A percentile compares a stretch with the other conserved stretches of the same genome.
These are phyloP conservation scores for Ips typographus DNA, from an alignment of 1,140 invertebrate genomes.

Conservation along the genomic window DNA sequence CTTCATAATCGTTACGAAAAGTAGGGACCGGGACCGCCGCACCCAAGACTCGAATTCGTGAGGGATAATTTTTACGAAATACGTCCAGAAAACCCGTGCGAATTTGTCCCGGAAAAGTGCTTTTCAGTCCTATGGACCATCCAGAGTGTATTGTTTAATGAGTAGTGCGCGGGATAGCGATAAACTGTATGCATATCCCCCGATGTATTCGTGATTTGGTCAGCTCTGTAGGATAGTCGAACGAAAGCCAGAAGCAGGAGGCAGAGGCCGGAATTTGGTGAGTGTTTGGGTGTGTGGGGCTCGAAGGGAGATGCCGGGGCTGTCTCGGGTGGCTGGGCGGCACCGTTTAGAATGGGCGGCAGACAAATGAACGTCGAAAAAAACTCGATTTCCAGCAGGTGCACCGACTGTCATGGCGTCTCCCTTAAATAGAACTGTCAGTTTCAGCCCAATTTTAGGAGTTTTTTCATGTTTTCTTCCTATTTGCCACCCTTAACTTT, in stretches of 20 bases:
- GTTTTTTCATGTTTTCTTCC: slow-evolving; percentile 18
- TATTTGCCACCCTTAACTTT: no score
- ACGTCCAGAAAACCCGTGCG: slow-evolving; percentile 37
- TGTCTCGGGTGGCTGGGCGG: no score
- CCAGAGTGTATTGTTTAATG: slow-evolving; percentile 40
- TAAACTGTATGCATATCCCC: slow-evolving; percentile 46
- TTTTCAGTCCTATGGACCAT: slow-evolving; percentile 33
- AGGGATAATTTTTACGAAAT: slow-evolving; percentile 32
- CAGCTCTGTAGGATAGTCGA: slow-evolving; percentile 38
- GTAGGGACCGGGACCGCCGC: slow-evolving; percentile 42
- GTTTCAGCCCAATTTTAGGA: slow-evolving; percentile 39
- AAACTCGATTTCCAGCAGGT: slow-evolving; percentile 42
- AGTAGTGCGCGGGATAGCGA: slow-evolving; percentile 40
- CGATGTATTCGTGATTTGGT: slow-evolving; percentile 48
- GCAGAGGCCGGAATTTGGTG: slow-evolving; percentile 23
- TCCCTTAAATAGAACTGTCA: slow-evolving; percentile 36
- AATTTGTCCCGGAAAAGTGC: slow-evolving; percentile 38
- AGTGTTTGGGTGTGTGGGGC: slow-evolving; percentile 3
- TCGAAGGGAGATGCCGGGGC: no score
- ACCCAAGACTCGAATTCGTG: slow-evolving; percentile 37
- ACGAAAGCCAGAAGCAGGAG: slow-evolving; percentile 33
- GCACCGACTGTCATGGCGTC: slow-evolving; percentile 47
- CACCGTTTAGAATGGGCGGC: neutral
- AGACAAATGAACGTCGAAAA: slow-evolving; percentile 21
- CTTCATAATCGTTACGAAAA: slow-evolving; percentile 50